Conservation (phyloP, 2,113 vertebrate species). For the Hepsetus odoe region DNA sequence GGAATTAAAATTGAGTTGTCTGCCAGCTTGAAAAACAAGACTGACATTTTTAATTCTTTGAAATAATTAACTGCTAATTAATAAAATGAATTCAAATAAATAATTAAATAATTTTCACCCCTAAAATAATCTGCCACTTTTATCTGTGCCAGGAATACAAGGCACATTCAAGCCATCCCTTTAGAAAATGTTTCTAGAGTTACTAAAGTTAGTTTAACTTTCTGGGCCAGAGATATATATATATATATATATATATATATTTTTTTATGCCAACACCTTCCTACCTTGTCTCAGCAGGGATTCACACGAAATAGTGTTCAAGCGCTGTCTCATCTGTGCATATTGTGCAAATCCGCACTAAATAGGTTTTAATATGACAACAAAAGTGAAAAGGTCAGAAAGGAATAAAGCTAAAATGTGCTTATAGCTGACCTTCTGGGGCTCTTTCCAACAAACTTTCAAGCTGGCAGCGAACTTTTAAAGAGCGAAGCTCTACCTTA, state of each 20-base stretch:
- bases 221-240: neutral
- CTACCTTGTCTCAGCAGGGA: neutral
- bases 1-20: too few species aligned
- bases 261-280: neutral
- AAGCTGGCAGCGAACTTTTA: constrained; percentile 16
- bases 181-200: neutral
- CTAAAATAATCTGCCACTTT: neutral
- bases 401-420: constrained; percentile 21
- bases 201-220: neutral
- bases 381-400: constrained; percentile 33
- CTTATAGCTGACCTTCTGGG: constrained; percentile 7
- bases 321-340: neutral
- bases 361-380: constrained; percentile 6
- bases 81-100: too few species aligned
- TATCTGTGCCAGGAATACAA: neutral
- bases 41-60: too few species aligned
- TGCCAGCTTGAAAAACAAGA: too few species aligned
- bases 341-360: neutral
- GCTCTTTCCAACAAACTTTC: neutral
- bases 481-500: too few species aligned
- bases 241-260: too few species aligned
- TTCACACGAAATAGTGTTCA: neutral
- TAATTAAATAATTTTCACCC: too few species aligned
- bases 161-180: neutral
- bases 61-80: too few species aligned